Evolutionary conservation across 2,113 vertebrate genomes (phyloP).

Genomic region (Ceyx margarethae): DNA sequence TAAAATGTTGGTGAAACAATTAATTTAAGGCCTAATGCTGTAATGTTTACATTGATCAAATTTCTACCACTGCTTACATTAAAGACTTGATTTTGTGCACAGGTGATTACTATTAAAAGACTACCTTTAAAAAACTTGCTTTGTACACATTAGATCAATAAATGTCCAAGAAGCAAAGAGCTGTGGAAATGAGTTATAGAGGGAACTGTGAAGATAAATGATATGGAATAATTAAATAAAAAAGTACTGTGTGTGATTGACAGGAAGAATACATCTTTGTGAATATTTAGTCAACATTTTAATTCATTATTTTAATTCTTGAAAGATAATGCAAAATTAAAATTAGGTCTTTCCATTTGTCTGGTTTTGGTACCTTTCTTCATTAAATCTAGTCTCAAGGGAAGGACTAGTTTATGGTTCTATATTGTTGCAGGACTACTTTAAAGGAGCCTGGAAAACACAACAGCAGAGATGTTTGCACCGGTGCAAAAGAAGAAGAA

Average conservation of each 20-base stretch:
- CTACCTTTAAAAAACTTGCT: conserved; percentile 4
- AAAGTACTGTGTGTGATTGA: background rate
- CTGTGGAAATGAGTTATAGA: conserved; percentile 56
- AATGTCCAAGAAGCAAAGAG: conserved; percentile 40
- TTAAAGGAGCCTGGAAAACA: background rate
- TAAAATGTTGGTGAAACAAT: conserved; percentile 18
- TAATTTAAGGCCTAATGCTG: conserved; percentile 14
- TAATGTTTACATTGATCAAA: conserved; percentile 33
- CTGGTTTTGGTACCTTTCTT: background rate
- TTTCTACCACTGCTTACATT: background rate
- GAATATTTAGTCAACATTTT: background rate
- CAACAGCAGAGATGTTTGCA: background rate
- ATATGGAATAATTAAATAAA: conserved; percentile 52
- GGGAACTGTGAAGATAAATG: conserved; percentile 41
- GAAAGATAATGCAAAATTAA: background rate
- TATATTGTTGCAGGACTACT: background rate
- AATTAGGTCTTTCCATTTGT: background rate
- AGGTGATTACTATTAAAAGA: conserved; percentile 46
- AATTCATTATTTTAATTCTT: background rate
- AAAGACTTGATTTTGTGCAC: conserved; percentile 30
- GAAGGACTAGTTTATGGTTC: background rate
- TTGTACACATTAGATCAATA: conserved; percentile 53
- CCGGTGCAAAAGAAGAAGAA: background rate
- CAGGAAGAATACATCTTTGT: background rate
- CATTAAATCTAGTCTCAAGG: conserved; percentile 14